Conservation (phyloP, 1,140 invertebrate genomes). For the Caenorhabditis latens region DNA sequence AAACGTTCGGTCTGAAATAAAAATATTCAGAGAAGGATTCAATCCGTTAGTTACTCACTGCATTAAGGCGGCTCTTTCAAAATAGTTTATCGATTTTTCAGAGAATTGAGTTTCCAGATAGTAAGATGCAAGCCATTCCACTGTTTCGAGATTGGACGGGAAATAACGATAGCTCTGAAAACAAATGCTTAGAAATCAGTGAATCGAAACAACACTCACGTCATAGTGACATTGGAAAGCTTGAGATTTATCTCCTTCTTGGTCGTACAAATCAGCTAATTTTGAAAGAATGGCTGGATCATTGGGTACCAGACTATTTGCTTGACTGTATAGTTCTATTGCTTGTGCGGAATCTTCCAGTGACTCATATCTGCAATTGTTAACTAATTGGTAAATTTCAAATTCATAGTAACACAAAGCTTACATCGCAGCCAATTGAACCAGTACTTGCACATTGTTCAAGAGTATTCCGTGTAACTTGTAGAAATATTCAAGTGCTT, state of each 20-base stretch:
- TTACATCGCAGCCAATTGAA: slow-evolving; percentile 87
- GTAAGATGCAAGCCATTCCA: slow-evolving; percentile 92
- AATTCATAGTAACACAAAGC: neutral
- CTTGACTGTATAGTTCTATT: slow-evolving; percentile 84
- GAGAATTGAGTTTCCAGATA: slow-evolving; percentile 90
- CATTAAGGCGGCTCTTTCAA: slow-evolving; percentile 88
- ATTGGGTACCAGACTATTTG: slow-evolving; percentile 86
- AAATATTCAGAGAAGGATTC: neutral
- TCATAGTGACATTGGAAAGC: slow-evolving; percentile 92
- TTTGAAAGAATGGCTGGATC: slow-evolving; percentile 88
- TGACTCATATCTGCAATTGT: slow-evolving; percentile 81
- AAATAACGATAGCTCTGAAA: slow-evolving; percentile 87
- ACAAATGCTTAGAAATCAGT: neutral
- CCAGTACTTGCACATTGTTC: slow-evolving; percentile 87
- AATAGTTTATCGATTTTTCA: slow-evolving; percentile 90
- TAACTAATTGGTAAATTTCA: neutral
- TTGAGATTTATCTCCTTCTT: slow-evolving; percentile 88
- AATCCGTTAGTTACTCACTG: slow-evolving; percentile 80
- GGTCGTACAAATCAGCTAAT: slow-evolving; percentile 88
- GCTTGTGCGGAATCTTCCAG: slow-evolving; percentile 86
- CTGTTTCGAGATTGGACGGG: slow-evolving; percentile 89
- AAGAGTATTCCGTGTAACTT: slow-evolving; percentile 86
- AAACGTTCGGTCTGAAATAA: slow-evolving; percentile 73
- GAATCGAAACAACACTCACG: slow-evolving; percentile 79
- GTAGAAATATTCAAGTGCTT: slow-evolving; percentile 86